Percentiles rank a stretch among this genome's conserved stretches.
Conservation (phyloP, 1,140 invertebrate genomes). For the Papilio aristodemus region DNA sequence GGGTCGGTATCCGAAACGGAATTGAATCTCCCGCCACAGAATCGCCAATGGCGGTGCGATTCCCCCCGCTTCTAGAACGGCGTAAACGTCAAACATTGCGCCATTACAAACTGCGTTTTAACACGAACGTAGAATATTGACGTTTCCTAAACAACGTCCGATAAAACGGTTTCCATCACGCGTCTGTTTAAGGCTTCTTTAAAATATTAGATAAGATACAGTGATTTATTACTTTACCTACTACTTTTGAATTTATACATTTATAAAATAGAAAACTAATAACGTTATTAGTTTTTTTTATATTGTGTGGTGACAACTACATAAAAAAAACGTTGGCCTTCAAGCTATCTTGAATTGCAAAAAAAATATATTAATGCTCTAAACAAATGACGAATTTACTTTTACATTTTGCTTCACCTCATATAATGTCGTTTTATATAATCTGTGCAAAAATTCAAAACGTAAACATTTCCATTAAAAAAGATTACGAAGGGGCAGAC, state of each 20-base stretch:
- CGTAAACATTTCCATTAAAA: too few species aligned
- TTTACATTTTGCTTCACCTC: too few species aligned
- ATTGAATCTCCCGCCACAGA: constrained; percentile 68
- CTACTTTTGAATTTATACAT: not conserved
- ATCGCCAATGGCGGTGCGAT: constrained; percentile 50
- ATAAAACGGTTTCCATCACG: not conserved
- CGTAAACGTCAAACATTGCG: constrained; percentile 49
- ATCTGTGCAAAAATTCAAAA: too few species aligned
- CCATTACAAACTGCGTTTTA: constrained; percentile 52
- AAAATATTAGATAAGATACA: not conserved
- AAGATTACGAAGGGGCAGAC: too few species aligned
- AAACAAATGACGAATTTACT: too few species aligned
- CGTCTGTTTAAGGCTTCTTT: not conserved
- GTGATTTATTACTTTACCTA: not conserved
- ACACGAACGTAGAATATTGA: constrained; percentile 42
- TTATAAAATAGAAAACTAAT: not conserved
- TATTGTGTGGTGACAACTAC: too few species aligned
- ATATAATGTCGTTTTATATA: too few species aligned
- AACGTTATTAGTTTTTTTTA: too few species aligned
- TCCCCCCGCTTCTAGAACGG: constrained; percentile 61
- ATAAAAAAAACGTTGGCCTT: too few species aligned
- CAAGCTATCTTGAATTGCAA: too few species aligned
- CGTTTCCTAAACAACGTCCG: constrained; percentile 43
- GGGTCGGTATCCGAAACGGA: constrained; percentile 50
- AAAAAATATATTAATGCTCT: too few species aligned